A percentile compares a stretch with the other conserved stretches of the same genome.
Evolutionary conservation across 30 jellyfish, hydroid and myxozoan genomes (phyloP).

Genomic region (Aurelia sp.): DNA sequence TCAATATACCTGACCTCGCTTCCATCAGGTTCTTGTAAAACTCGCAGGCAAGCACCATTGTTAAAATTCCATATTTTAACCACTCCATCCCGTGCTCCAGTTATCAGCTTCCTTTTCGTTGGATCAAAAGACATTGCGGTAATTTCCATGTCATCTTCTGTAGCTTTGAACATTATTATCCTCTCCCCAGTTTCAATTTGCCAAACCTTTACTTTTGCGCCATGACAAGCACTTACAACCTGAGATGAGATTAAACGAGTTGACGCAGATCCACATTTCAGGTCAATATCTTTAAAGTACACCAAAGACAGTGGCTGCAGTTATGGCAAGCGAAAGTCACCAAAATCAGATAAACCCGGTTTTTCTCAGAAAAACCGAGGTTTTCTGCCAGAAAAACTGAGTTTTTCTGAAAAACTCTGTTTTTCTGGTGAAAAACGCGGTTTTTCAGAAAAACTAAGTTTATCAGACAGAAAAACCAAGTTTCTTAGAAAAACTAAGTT

Average conservation of each 20-base stretch:
- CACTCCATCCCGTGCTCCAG: constrained; percentile 90
- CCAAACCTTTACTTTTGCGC: constrained; percentile 89
- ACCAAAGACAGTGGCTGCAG: not conserved
- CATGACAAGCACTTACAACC: constrained; percentile 99
- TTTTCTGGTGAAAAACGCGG: too few species aligned
- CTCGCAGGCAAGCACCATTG: constrained; percentile 90
- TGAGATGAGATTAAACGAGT: not conserved
- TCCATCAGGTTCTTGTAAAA: constrained; percentile 68
- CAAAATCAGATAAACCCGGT: too few species aligned
- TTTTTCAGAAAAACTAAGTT: too few species aligned
- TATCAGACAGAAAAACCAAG: too few species aligned
- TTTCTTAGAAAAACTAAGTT: too few species aligned
- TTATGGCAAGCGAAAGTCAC: too few species aligned
- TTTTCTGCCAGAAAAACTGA: too few species aligned
- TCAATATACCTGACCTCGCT: constrained; percentile 62
- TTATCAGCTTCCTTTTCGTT: constrained; percentile 82
- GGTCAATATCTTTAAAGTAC: not conserved
- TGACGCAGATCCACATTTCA: too few species aligned
- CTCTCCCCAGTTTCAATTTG: constrained; percentile 94
- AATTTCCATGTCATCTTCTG: constrained; percentile 89
- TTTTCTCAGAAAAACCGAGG: too few species aligned
- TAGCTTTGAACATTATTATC: constrained; percentile 77
- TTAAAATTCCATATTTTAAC: constrained; percentile 92
- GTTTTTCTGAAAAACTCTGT: too few species aligned
- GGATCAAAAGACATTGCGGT: constrained; percentile 93